These are phyloP conservation scores for Melipona quadrifasciata DNA, from an alignment of 1,140 invertebrate species.

Conservation along the genomic window DNA sequence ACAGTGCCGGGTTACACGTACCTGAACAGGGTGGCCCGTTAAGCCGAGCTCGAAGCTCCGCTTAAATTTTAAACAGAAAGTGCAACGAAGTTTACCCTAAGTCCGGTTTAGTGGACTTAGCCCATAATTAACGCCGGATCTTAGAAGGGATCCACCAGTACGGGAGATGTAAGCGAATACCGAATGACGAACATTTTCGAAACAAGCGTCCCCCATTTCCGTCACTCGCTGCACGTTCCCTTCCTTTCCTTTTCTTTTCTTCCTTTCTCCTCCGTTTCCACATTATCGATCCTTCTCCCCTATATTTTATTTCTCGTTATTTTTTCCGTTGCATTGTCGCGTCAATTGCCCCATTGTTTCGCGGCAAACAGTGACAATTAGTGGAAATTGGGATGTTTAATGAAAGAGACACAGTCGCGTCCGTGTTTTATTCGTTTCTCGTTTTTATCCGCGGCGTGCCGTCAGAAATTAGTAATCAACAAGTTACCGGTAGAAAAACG, in stretches of 20 bases:
- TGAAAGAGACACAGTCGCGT: not conserved
- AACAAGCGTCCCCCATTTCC: too few relatives aligned
- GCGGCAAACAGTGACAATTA: not conserved
- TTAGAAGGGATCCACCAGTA: not conserved
- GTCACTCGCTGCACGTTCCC: not conserved
- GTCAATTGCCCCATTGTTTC: not conserved
- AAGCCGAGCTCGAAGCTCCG: constrained; percentile 54
- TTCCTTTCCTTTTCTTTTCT: not conserved
- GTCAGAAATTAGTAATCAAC: not conserved
- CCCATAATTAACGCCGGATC: constrained; percentile 56
- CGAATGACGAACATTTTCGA: not conserved
- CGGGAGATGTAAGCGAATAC: not conserved
- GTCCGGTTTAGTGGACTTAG: constrained; percentile 59
- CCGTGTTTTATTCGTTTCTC: not conserved
- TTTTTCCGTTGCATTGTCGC: not conserved
- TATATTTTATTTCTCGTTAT: not conserved
- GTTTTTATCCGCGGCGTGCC: too few relatives aligned
- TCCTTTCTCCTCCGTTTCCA: not conserved
- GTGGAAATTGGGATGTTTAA: not conserved
- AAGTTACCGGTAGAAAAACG: not conserved
- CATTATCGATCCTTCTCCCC: not conserved
- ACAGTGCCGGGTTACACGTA: constrained; percentile 48
- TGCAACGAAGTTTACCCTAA: constrained; percentile 45
- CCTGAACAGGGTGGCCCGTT: constrained; percentile 11
- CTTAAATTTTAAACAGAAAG: constrained; percentile 63